Base-by-base conservation (phyloP, 2,888 invertebrate species). In the Ditula angustiorana region DNA sequence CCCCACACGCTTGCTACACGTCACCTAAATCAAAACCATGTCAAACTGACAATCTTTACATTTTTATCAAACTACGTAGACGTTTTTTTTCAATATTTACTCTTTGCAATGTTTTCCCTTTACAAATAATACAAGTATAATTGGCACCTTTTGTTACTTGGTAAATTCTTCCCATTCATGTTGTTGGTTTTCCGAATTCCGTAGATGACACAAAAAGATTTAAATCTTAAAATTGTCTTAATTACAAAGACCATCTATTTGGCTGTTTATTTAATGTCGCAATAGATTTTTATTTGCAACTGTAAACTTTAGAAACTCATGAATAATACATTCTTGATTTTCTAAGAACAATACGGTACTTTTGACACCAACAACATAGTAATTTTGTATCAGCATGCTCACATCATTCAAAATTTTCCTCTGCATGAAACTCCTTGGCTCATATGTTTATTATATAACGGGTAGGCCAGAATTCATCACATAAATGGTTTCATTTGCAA, bases 51-150 rank as follows among this genome's bases (percentile, higher is more conserved):
- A 49, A 41, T 50, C 24, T 52, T 50, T 44, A 24, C 23, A 19
- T 52, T 58, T 37, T 44, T 44, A n/a, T 10, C 19, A 16, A 41
- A 19, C 16, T 52, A 33, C 26, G 57, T 63, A 58, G 69, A 69
- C 74, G 50, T 56, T 67, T 61, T 67, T 79, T 78, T 77, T 69
- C 68, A 76, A 71, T 78, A 72, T 79, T 79, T 80, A 81, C 85
- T 90, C 92, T 92, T 92, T 92, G 92, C 92, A 92, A 92, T 92
- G 92, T 92, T 92, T 92, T 91, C 92, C 58, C 58, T 64, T 46
- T 26, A 53, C 46, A 59, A 59, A 58, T 44, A 21, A 55, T 47
- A 23, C 64, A 65, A 59, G 4, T 53, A 44, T 59, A 53, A 55
- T 59, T 61, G 46, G 59, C 67, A 64, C 64, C 24, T 57, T 59